Base-by-base conservation (phyloP, 2,888 invertebrate species). In the Harpalus rubripes region DNA sequence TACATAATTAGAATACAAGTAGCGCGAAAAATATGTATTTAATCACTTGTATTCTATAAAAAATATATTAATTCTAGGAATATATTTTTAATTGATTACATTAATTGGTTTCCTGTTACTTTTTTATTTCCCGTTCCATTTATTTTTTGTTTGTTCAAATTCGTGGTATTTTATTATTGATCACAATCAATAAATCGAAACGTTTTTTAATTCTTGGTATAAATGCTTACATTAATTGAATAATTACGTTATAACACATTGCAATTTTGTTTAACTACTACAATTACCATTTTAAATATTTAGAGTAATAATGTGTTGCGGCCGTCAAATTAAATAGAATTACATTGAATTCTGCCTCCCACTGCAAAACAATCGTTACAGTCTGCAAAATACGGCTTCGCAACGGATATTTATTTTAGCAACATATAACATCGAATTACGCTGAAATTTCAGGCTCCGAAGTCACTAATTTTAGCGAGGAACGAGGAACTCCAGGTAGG, bases 391-490 rank as follows among this genome's bases (percentile, higher is more conserved):
- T 74, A 44, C 41, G n/a, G 18, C 10, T 18, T 44, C 44, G 72
- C 2, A 52, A 52, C 72, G 44, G 41, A 74, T 74, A 74, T 74
- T 74, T 74, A 74, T 74, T 74, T 74, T 44, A 74, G 32, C 41
- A 18, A 74, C 44, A 39, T 16, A 18, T 44, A 74, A 5, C 44
- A 41, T 15, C 12, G 41, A 15, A 74, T 74, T 68, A 68, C 68
- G 16, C 15, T 41, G 41, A 74, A 74, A 74, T 74, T 32, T 74
- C 41, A 74, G 44, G 72, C 72, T 44, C 6, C 4, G 32, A 68
- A 15, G 68, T 41, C 39, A 39, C 32, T 68, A 68, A 68, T 68
- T 68, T 68, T n/a, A 68, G 32, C 16, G 7, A 68, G 41, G 52
- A 76, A 52, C 52, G 22, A 22, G 56, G 52, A 18, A 32, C 32